A percentile compares a stretch with the other conserved stretches of the same genome.
Evolutionary conservation across 2,888 invertebrate genomes (phyloP).

Genomic region (Eristalis intricaria): DNA sequence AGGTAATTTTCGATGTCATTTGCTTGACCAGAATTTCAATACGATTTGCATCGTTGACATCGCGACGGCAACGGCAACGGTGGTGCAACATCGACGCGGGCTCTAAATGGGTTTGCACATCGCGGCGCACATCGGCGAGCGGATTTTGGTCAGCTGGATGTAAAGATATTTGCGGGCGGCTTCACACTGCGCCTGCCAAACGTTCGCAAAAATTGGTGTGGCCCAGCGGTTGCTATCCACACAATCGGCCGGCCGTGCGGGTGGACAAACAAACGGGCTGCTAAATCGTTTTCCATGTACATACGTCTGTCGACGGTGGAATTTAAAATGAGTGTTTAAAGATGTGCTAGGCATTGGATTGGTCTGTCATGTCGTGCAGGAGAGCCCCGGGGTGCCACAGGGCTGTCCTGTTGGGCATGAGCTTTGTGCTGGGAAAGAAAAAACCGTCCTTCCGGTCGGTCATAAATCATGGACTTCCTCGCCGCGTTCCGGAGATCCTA

Average conservation of each 20-base stretch:
- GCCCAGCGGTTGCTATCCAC: constrained; percentile 12
- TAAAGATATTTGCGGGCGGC: constrained; percentile 36
- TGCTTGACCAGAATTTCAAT: constrained; percentile 71
- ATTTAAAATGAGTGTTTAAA: neutral
- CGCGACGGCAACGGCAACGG: neutral
- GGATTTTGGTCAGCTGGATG: constrained; percentile 51
- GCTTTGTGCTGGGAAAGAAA: neutral
- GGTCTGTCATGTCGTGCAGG: neutral
- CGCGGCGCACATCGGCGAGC: constrained; percentile 6
- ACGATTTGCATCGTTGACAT: constrained; percentile 71
- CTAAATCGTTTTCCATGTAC: neutral
- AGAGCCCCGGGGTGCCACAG: neutral
- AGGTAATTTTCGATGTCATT: constrained; percentile 72
- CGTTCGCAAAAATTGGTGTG: neutral
- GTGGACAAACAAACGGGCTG: constrained; percentile 22
- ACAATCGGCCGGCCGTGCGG: constrained; percentile 24
- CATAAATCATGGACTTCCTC: constrained; percentile 14
- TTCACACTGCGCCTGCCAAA: constrained; percentile 15
- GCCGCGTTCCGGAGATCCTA: neutral
- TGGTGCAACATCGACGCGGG: neutral
- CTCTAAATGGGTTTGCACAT: constrained; percentile 39
- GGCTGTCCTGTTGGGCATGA: neutral
- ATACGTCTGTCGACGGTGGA: neutral
- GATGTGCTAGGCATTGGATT: neutral
- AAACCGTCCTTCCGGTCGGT: neutral